These are phyloP conservation scores for Drosophila rubida DNA, from an alignment of 2,888 invertebrate species.

Conservation along the genomic window DNA sequence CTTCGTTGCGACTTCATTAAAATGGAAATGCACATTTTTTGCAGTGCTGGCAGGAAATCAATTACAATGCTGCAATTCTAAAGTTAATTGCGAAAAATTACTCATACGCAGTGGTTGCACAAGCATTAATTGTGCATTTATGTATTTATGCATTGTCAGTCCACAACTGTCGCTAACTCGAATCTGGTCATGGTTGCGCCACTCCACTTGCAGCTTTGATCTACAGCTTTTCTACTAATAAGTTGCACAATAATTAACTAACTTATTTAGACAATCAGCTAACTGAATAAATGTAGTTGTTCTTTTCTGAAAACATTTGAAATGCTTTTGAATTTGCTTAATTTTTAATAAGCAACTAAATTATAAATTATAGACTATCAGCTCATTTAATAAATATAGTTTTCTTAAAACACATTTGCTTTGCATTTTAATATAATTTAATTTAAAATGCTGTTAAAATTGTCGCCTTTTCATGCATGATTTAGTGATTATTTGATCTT, in stretches of 20 bases:
- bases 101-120: conserved; percentile 61
- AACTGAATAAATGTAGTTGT: too few relatives aligned
- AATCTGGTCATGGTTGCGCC: conserved; percentile 14
- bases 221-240: not conserved
- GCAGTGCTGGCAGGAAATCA: conserved; percentile 54
- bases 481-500: not conserved
- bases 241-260: not conserved
- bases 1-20: conserved; percentile 58
- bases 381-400: too few relatives aligned
- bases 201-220: not conserved
- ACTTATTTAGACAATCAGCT: too few relatives aligned
- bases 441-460: too few relatives aligned
- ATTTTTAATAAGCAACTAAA: too few relatives aligned
- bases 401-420: not conserved
- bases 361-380: too few relatives aligned
- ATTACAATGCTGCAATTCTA: conserved; percentile 44
- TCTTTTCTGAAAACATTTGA: too few relatives aligned
- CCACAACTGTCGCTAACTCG: not conserved
- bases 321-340: too few relatives aligned
- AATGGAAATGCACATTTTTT: conserved; percentile 38
- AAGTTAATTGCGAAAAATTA: conserved; percentile 55
- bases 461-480: not conserved
- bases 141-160: conserved; percentile 38
- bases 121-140: conserved; percentile 28
- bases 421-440: not conserved